Base-by-base conservation (phyloP, 2,888 invertebrate genomes). In the Polyommatus icarus region DNA sequence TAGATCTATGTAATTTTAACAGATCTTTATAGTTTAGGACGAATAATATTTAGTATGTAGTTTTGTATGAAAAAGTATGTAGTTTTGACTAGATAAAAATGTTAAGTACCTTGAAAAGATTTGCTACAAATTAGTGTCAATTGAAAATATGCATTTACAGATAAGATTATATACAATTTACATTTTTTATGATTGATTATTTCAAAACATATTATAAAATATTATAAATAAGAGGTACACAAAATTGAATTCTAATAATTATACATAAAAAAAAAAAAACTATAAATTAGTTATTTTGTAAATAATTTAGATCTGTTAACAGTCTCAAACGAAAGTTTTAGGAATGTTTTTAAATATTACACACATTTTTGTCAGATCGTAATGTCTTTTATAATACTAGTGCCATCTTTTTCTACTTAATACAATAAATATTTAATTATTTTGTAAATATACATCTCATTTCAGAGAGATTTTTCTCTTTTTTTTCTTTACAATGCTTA, bases 1-100 rank as follows among this genome's bases (percentile, higher is more conserved):
- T 75, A 79, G 79, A 80, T 80, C 79, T 76, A 54, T 24, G 10
- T 67, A 61, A 29, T 67, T 29, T 67, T 67, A 73, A 20, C 36
- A 78, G 78, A 79, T 75, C 78, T 15, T 1, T 29, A 24, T 61
- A 29, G 15, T 67, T 67, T 29, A 12, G 18, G 15, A 32, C 29
- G 29, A 32, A 29, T 32, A 6, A 29, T 67, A 18, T 67, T 29
- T 67, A 18, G 3, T 20, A 24, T 61, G n/a, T 67, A 61, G 0
- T 0, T 24, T 12, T 61, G 20, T 24, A 24, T 61, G 12, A 24
- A 61, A 61, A 24, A 12, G 7, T 1, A 20, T 59, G 61, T 29
- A 29, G 24, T 15, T 67, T 29, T 32, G 29, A 67, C 67, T 67
- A 67, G 67, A 32, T 32, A 18, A 15, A 15, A 32, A 6, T 6